Evolutionary conservation across 2,888 invertebrate genomes (phyloP).

Genomic region (Amiota communis): DNA sequence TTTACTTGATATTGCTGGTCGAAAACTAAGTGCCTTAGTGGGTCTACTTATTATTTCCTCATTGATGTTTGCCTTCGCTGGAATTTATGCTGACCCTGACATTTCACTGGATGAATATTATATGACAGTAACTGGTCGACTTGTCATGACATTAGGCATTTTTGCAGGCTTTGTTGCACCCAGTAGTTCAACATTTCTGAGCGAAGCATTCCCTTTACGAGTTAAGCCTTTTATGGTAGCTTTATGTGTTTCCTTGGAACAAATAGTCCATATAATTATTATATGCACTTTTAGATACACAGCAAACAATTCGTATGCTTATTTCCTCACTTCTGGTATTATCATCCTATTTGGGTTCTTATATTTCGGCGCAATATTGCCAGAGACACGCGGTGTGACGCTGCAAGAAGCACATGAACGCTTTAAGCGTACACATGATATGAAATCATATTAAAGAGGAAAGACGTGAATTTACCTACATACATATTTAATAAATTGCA

Average conservation of each 20-base stretch:
- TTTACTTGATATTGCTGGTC: conserved; percentile 43
- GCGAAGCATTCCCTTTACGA: conserved; percentile 63
- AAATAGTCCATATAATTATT: conserved; percentile 55
- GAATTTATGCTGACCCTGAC: too few species aligned
- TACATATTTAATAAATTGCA: too few species aligned
- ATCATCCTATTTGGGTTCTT: conserved; percentile 47
- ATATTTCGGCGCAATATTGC: conserved; percentile 46
- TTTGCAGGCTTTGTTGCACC: conserved; percentile 58
- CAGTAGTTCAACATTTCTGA: conserved; percentile 57
- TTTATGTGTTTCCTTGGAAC: conserved; percentile 57
- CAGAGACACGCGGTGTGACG: conserved; percentile 52
- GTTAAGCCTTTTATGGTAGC: conserved; percentile 57
- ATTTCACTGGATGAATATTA: conserved; percentile 51
- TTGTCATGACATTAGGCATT: conserved; percentile 57
- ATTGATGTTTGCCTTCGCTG: conserved; percentile 39
- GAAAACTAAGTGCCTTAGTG: conserved; percentile 52
- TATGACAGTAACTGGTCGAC: conserved; percentile 45
- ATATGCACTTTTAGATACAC: conserved; percentile 35
- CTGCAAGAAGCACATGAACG: conserved; percentile 51
- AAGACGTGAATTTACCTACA: too few species aligned
- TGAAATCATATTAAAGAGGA: conserved; percentile 46
- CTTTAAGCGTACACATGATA: conserved; percentile 45
- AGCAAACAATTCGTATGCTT: conserved; percentile 37
- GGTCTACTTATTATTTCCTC: conserved; percentile 53
- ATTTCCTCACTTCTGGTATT: conserved; percentile 51